These are phyloP conservation scores for Heliconius charithonia DNA, from an alignment of 2,888 invertebrate genomes.

Conservation along the genomic window DNA sequence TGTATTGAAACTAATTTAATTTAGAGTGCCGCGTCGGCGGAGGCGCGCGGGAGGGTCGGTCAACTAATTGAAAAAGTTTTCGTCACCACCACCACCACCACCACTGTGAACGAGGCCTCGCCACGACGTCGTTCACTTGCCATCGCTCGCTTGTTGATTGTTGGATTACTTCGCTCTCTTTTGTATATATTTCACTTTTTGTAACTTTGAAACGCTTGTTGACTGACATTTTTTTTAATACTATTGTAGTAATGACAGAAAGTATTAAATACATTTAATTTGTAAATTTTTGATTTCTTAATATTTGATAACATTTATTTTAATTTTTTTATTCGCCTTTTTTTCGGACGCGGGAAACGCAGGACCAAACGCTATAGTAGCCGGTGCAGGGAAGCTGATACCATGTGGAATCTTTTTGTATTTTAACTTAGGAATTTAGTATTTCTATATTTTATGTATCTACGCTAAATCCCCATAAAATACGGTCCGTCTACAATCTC, in stretches of 20 bases:
- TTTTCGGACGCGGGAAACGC: no score
- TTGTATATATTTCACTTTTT: conserved; percentile 7
- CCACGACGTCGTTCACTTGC: conserved; percentile 28
- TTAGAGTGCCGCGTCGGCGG: conserved; percentile 51
- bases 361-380: background rate
- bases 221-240: background rate
- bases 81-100: conserved; percentile 49
- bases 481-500: background rate
- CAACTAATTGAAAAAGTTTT: conserved; percentile 79
- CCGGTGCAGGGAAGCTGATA: background rate
- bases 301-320: no score
- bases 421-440: no score
- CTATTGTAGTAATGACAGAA: no score
- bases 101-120: conserved; percentile 56
- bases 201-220: conserved; percentile 38
- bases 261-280: no score
- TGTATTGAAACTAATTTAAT: conserved; percentile 73
- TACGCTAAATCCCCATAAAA: background rate
- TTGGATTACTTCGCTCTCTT: background rate
- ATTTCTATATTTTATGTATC: background rate
- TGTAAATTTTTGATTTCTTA: no score
- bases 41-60: conserved; percentile 55
- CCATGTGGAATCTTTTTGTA: background rate
- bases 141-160: background rate
- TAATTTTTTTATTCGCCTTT: no score